Percentiles rank a stretch among this genome's conserved stretches.
phyloP scores from a whole-genome alignment of 1,140 invertebrate species.

The Sinonovacula constricta region DNA sequence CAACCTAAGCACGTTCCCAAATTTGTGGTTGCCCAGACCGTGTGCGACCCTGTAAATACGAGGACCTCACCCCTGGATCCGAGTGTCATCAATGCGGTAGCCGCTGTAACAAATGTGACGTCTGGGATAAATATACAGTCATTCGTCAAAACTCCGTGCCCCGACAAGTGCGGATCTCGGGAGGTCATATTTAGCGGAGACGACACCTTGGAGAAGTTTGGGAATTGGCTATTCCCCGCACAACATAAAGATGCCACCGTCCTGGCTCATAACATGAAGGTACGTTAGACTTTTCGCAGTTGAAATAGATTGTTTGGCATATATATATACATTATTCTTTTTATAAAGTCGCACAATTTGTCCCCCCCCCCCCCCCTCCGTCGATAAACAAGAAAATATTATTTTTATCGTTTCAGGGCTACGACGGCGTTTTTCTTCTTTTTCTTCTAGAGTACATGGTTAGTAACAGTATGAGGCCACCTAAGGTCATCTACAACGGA shows the following conservation, averaged over 20 bases:
- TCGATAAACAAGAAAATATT: not conserved
- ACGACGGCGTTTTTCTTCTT: not conserved
- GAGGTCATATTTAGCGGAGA: not conserved
- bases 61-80: not conserved
- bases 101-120: not conserved
- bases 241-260: not conserved
- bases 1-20: not conserved
- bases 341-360: not conserved
- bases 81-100: not conserved
- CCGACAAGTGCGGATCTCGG: not conserved
- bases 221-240: not conserved
- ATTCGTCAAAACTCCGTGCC: not conserved
- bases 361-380: not conserved
- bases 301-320: too few relatives aligned
- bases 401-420: not conserved
- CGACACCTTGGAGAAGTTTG: not conserved
- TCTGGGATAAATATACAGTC: too few relatives aligned
- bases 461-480: not conserved
- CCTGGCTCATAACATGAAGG: not conserved
- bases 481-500: not conserved
- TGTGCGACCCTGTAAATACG: not conserved
- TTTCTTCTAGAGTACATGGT: too few relatives aligned
- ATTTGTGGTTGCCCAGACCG: constrained; percentile 2
- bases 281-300: too few relatives aligned
- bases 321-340: not conserved